phyloP scores from a whole-genome alignment of 2,113 vertebrate genomes.

The Barnardius zonarius region DNA sequence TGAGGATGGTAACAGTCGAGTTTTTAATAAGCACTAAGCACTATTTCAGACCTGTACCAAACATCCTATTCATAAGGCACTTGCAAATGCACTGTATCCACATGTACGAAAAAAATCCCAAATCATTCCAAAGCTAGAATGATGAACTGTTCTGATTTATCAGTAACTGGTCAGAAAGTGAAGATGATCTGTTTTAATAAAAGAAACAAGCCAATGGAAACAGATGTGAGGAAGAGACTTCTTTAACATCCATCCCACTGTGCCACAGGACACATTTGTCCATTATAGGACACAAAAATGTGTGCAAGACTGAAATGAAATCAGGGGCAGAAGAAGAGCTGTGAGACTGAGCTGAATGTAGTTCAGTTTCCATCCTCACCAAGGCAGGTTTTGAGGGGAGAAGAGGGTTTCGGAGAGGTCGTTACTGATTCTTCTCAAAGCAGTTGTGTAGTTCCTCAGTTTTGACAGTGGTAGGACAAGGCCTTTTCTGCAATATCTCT shows the following conservation, averaged over 20 bases:
- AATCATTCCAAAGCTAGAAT: background rate
- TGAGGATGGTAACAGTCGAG: background rate
- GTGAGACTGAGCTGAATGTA: background rate
- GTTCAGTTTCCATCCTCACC: background rate
- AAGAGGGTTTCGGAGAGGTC: background rate
- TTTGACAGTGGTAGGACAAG: background rate
- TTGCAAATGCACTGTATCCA: background rate
- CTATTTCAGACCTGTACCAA: background rate
- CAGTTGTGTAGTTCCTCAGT: background rate
- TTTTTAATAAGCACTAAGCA: background rate
- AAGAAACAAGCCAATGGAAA: background rate
- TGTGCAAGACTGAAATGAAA: background rate
- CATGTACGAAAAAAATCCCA: rapidly evolving
- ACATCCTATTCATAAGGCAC: background rate
- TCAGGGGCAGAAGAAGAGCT: background rate
- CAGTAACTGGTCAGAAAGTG: background rate
- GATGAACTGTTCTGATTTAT: background rate
- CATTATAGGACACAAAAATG: background rate
- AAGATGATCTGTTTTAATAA: background rate
- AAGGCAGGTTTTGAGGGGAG: rapidly evolving
- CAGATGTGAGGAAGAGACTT: background rate
- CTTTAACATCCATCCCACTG: background rate
- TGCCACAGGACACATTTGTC: background rate
- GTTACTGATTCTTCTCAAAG: background rate
- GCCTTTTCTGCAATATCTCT: background rate